These are phyloP conservation scores for Rhopalosiphum padi DNA, from an alignment of 1,140 invertebrate species.

Conservation along the genomic window DNA sequence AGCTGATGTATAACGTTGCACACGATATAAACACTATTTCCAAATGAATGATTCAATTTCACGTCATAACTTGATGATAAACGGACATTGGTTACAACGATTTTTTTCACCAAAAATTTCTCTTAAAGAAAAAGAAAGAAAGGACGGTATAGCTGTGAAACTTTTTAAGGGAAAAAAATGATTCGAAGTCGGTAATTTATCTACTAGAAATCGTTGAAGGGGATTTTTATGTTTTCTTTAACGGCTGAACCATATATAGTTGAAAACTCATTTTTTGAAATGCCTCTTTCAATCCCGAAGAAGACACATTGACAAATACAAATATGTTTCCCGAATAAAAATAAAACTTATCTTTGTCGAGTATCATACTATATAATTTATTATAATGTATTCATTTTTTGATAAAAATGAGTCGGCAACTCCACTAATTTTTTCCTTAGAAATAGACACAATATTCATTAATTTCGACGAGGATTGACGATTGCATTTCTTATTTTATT, in stretches of 20 bases:
- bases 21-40: neutral
- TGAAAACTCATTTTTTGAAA: slow-evolving; percentile 36
- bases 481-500: neutral
- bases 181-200: slow-evolving; percentile 46
- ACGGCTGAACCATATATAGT: slow-evolving; percentile 4
- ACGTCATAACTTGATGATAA: slow-evolving; percentile 40
- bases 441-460: slow-evolving; percentile 2
- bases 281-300: slow-evolving; percentile 35
- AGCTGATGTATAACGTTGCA: neutral
- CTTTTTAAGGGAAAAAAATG: slow-evolving; percentile 23
- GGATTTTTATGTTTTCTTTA: slow-evolving; percentile 32
- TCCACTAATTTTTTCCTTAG: neutral
- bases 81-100: slow-evolving; percentile 8
- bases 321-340: slow-evolving; percentile 41
- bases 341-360: slow-evolving; percentile 32
- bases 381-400: slow-evolving; percentile 32
- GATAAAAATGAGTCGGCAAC: slow-evolving; percentile 11
- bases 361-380: slow-evolving; percentile 17
- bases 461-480: neutral
- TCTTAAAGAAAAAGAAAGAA: neutral
- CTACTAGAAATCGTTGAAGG: slow-evolving; percentile 40
- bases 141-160: neutral
- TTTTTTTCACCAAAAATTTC: neutral
- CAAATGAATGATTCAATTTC: slow-evolving; percentile 32
- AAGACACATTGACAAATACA: slow-evolving; percentile 36